Evolutionary conservation across 2,888 invertebrate genomes (phyloP).

Genomic region (Gymnocheta viridis): DNA sequence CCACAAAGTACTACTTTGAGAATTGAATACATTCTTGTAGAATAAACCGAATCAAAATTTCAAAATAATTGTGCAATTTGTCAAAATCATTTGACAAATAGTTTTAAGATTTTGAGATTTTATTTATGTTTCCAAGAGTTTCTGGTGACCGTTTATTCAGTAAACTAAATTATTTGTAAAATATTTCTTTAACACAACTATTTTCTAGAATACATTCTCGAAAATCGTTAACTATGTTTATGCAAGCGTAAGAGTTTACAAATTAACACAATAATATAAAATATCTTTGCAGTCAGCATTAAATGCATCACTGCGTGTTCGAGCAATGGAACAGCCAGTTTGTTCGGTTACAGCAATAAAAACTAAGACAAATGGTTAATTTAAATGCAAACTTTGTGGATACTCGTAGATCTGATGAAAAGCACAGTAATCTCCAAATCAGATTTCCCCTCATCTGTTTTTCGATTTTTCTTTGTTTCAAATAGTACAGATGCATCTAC

Average conservation of each 20-base stretch:
- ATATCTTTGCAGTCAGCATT: conserved; percentile 30
- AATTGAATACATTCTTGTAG: no score
- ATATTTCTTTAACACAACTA: conserved; percentile 12
- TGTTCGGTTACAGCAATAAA: conserved; percentile 50
- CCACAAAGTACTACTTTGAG: no score
- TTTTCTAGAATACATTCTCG: conserved; percentile 6
- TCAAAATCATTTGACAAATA: not conserved
- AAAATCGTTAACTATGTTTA: not conserved
- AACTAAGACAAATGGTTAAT: conserved; percentile 49
- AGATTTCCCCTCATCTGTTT: conserved; percentile 35
- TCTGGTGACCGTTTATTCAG: not conserved
- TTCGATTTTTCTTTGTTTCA: conserved; percentile 23
- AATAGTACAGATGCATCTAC: not conserved
- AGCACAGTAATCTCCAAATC: conserved; percentile 29
- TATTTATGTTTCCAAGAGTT: no score
- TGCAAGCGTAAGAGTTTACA: not conserved
- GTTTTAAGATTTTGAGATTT: not conserved
- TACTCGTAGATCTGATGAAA: conserved; percentile 36
- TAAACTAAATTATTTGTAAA: not conserved
- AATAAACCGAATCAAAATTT: not conserved
- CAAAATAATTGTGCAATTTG: not conserved
- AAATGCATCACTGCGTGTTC: conserved; percentile 72
- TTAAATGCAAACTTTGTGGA: conserved; percentile 47
- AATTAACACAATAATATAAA: not conserved
- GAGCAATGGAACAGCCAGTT: conserved; percentile 68